phyloP scores from a whole-genome alignment of 2,797 vertebrate genomes.

The Mycteria americana region DNA sequence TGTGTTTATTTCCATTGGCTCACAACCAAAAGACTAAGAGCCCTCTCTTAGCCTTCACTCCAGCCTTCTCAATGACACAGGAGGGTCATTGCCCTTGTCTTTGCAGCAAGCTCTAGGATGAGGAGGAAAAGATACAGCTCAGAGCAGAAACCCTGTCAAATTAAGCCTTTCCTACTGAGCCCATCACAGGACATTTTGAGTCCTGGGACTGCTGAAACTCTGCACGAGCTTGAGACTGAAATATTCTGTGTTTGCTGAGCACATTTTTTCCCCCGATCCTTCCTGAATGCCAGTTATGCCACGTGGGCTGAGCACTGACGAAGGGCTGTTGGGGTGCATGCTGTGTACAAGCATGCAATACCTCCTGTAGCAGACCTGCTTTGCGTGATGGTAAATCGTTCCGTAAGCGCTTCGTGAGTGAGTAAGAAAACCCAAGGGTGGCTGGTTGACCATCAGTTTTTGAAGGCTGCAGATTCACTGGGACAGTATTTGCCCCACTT shows the following conservation, averaged over 20 bases:
- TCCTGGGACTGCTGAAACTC: background rate
- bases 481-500: background rate
- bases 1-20: background rate
- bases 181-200: background rate
- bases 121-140: background rate
- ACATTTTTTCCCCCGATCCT: background rate
- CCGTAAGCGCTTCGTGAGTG: fast-evolving
- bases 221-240: background rate
- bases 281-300: background rate
- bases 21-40: background rate
- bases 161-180: background rate
- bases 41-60: background rate
- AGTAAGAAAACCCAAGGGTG: background rate
- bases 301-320: background rate
- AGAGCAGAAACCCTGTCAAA: fast-evolving
- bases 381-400: fast-evolving
- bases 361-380: background rate
- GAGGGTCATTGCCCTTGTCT: background rate
- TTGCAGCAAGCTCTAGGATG: background rate
- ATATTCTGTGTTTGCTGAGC: background rate
- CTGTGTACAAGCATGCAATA: fast-evolving
- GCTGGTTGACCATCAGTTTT: background rate
- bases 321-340: background rate
- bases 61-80: background rate
- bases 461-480: background rate